Conservation (phyloP, 2,113 vertebrate genomes). For the Holacanthus passer region DNA sequence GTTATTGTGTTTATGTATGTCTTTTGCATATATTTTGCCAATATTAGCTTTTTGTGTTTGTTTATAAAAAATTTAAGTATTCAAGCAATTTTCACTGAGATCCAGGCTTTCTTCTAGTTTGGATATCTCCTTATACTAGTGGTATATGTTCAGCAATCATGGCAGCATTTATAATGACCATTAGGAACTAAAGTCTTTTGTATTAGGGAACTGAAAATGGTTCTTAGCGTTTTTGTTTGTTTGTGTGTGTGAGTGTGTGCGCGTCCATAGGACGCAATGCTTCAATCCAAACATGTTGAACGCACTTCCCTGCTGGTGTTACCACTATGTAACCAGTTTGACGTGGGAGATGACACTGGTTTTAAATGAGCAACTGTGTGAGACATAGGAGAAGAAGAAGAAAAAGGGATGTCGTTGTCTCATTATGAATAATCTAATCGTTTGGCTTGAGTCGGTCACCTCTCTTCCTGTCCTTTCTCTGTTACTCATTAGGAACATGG, state of each 20-base stretch:
- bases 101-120: not conserved
- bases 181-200: conserved; percentile 4
- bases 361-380: not conserved
- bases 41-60: not conserved
- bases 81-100: not conserved
- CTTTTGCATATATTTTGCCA: not conserved
- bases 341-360: not conserved
- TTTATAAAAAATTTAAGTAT: not conserved
- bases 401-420: conserved; percentile 28
- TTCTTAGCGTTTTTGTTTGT: not conserved
- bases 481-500: conserved; percentile 37
- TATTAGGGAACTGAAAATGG: conserved; percentile 49
- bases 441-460: conserved; percentile 25
- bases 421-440: conserved; percentile 49
- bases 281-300: not conserved
- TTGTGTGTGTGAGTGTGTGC: not conserved
- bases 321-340: not conserved
- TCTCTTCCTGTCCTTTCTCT: conserved; percentile 58
- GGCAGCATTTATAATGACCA: conserved; percentile 2
- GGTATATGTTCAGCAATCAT: too few relatives aligned
- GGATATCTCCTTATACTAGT: not conserved
- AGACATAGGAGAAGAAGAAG: conserved; percentile 12
- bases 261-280: not conserved
- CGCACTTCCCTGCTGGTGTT: not conserved
- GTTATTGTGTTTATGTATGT: not conserved